Percentiles rank a stretch among this genome's conserved stretches.
Conservation (phyloP, 2,888 invertebrate species). For the Idaea biselata region DNA sequence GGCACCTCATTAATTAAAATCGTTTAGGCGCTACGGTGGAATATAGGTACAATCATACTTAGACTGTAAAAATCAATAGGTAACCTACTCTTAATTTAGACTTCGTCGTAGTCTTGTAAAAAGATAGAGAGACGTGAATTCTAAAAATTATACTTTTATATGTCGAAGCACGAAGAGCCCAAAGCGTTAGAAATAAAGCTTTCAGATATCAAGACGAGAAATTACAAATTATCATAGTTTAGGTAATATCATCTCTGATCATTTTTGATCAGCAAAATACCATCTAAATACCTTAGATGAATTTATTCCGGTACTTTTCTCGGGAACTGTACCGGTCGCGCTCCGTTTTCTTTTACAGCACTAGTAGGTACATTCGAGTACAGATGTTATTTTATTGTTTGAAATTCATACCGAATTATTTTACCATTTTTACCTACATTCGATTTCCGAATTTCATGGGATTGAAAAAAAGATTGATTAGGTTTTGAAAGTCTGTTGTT, state of each 20-base stretch:
- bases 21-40: no score
- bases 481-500: not conserved
- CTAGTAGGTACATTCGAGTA: not conserved
- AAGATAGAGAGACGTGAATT: no score
- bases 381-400: not conserved
- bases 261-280: constrained; percentile 29
- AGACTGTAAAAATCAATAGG: no score
- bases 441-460: not conserved
- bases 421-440: not conserved
- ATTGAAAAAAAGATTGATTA: not conserved
- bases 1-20: no score
- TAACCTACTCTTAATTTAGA: no score
- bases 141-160: no score
- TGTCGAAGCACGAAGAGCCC: no score
- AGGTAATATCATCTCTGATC: constrained; percentile 41
- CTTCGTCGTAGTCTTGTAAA: no score
- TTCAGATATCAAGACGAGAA: no score
- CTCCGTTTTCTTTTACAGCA: constrained; percentile 4
- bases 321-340: constrained; percentile 50
- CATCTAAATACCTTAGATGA: constrained; percentile 53
- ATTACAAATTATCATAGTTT: not conserved
- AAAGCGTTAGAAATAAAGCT: no score
- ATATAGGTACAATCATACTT: no score
- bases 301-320: constrained; percentile 74
- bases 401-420: not conserved